Evolutionary conservation across 2,888 invertebrate genomes (phyloP), one percentile per base, ranked within the genome.

Genomic region (Polyommatus iphigenia): DNA sequence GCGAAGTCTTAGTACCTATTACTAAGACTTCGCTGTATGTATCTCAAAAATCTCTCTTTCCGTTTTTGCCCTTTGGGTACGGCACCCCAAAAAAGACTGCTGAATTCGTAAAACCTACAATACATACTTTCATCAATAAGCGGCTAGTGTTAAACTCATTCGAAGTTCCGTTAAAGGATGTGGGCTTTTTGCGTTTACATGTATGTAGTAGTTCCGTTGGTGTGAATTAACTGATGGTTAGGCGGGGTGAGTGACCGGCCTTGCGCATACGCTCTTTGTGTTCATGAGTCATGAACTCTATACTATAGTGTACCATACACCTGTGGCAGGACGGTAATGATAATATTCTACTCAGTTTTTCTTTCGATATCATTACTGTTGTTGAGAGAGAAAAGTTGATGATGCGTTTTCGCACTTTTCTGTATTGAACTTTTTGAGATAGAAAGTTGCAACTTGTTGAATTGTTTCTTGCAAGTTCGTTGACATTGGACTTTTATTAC

Each of bases 171-270:
- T 75, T 75, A 54, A 32, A 75, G 75, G 75, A 75, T 75, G 75
- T 54, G 54, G 24, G 29, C 75, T 54, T 50, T 75, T 75, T 29
- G 75, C 54, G 50, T 54, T 50, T 29, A 54, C 54, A 5, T 18
- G 54, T 54, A 5, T 18, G 54, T 54, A 54, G 75, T 75, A 54
- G 75, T 75, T 75, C 75, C 50, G 75, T 75, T 24, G 24, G 54
- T 54, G 29, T 75, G 29, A 75, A 75, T 75, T 50, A 76, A 76
- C 36, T 36, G 41, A 77, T 77, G 20, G 62, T 29, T 36, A 46
- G 67, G 84, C 79, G 79, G 88, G 93, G 91, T 93, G 92, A 90
- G 83, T 90, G 93, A 91, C 93, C 93, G 93, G 90, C 93, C 93
- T 94, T 94, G 93, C 92, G 88, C 89, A 67, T 29, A 67, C 67